phyloP scores from a whole-genome alignment of 2,888 invertebrate genomes.

The Watsonalla binaria region DNA sequence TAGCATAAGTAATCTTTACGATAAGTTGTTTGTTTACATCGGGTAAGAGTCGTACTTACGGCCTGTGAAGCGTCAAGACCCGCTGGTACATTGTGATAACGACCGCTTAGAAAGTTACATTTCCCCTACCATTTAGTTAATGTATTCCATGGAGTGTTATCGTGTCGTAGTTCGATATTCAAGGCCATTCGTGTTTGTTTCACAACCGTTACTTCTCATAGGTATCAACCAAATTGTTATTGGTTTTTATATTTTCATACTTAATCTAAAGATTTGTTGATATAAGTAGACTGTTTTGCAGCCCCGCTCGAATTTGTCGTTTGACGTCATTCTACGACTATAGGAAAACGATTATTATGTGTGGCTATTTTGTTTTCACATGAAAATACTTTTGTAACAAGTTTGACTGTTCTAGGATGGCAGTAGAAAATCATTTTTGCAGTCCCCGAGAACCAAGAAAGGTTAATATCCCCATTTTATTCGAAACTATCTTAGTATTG shows the following conservation, averaged over 20 bases:
- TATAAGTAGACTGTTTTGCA: not conserved
- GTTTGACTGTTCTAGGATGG: constrained; percentile 14
- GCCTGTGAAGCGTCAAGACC: constrained; percentile 27
- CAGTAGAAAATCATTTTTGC: constrained; percentile 10
- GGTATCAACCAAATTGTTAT: not conserved
- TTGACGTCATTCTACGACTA: not conserved
- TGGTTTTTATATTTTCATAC: not conserved
- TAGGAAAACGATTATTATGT: too few species aligned
- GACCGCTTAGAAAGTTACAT: constrained; percentile 57
- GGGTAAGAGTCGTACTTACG: constrained; percentile 7
- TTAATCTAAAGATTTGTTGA: not conserved
- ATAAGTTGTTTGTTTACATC: constrained; percentile 6
- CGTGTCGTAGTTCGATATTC: constrained; percentile 48
- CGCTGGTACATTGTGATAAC: constrained; percentile 25
- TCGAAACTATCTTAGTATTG: constrained; percentile 18
- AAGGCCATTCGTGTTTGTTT: constrained; percentile 42
- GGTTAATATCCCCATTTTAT: constrained; percentile 7
- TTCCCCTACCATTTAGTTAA: constrained; percentile 51
- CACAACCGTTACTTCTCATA: constrained; percentile 4
- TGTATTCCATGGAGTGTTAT: constrained; percentile 36
- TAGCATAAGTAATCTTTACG: not conserved
- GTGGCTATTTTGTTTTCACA: too few species aligned
- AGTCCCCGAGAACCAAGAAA: constrained; percentile 11
- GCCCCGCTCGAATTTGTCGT: not conserved
- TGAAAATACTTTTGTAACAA: not conserved